Evolutionary conservation across 2,888 invertebrate species (phyloP).

Genomic region (Hydropsyche betteni): DNA sequence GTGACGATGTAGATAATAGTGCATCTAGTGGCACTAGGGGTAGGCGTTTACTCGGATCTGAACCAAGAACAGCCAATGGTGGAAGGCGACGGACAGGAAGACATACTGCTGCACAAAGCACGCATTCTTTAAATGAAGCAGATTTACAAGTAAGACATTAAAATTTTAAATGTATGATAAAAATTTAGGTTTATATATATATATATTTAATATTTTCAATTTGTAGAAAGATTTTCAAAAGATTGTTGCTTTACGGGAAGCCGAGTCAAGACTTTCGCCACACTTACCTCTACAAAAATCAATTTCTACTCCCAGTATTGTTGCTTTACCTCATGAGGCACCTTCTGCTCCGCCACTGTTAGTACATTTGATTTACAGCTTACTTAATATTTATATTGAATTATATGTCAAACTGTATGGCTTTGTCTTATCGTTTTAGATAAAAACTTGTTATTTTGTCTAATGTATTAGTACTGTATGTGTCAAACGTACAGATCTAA

Average conservation of each 20-base stretch:
- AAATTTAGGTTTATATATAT: slow-evolving; percentile 19
- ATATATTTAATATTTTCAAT: slow-evolving; percentile 40
- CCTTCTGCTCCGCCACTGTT: slow-evolving; percentile 70
- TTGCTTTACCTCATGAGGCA: slow-evolving; percentile 72
- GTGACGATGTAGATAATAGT: slow-evolving; percentile 67
- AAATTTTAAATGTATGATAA: not conserved
- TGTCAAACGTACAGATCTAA: too few relatives aligned
- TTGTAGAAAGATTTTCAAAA: slow-evolving; percentile 79
- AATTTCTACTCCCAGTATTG: slow-evolving; percentile 89
- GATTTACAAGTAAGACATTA: slow-evolving; percentile 75
- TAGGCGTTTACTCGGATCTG: slow-evolving; percentile 64
- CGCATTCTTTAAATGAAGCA: slow-evolving; percentile 88
- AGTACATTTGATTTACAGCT: slow-evolving; percentile 55
- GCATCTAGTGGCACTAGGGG: slow-evolving; percentile 64
- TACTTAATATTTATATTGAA: slow-evolving; percentile 14
- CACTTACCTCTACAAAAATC: slow-evolving; percentile 88
- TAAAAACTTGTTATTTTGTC: too few relatives aligned
- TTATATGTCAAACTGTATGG: slow-evolving; percentile 6
- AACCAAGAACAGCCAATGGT: slow-evolving; percentile 58
- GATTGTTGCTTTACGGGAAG: slow-evolving; percentile 69
- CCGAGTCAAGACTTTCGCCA: slow-evolving; percentile 66
- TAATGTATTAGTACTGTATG: too few relatives aligned
- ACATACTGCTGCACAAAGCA: slow-evolving; percentile 66
- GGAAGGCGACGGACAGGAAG: slow-evolving; percentile 66
- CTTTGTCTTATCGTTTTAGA: too few relatives aligned